Base-by-base conservation (phyloP, 2,888 invertebrate species). In the Phoronis australis region DNA sequence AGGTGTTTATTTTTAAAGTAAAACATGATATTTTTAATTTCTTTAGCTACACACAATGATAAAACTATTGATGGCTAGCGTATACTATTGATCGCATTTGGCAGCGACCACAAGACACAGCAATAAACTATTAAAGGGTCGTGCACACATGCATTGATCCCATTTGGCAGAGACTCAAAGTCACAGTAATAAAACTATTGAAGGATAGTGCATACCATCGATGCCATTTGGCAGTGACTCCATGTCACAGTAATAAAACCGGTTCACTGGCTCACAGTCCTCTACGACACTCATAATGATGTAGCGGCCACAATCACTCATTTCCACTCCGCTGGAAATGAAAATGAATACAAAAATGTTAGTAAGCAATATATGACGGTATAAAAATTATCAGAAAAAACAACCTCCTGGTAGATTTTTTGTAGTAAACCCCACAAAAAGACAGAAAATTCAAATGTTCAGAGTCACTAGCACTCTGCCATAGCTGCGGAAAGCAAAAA, bases 291-390 rank as follows among this genome's bases (percentile, higher is more conserved):
- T 83, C 65, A 96, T 82, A 35, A 97, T 81, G 60, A 97, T 81
- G 81, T 91, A 96, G 38, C 85, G 68, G 3, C 96, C 96, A 81
- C 95, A 95, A 73, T 95, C 88, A 6, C 90, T 87, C 46, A 97
- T 90, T 63, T 84, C 82, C 12, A 87, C 87, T 55, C 86, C 86
- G 68, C 93, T 94, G 78, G 6, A 79, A 55, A 47, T 57, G 47
- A 50, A 53, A 41, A 50, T 48, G 12, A 31, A 39, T 35, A 5
- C 45, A 24, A 24, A n/a, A n/a, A n/a, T n/a, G n/a, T n/a, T n/a
- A n/a, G n/a, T n/a, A n/a, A n/a, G n/a, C 38, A 47, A 35, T 35
- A n/a, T 15, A 12, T 15, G 9, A 35, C 35, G 9, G n/a, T 9
- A 35, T 35, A 35, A n/a, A n/a, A 35, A 9, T 12, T 12, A 35